A percentile compares a stretch with the other conserved stretches of the same genome.
Conservation (phyloP, 92 coral and sea anemone species). For the Bergia sp. region DNA sequence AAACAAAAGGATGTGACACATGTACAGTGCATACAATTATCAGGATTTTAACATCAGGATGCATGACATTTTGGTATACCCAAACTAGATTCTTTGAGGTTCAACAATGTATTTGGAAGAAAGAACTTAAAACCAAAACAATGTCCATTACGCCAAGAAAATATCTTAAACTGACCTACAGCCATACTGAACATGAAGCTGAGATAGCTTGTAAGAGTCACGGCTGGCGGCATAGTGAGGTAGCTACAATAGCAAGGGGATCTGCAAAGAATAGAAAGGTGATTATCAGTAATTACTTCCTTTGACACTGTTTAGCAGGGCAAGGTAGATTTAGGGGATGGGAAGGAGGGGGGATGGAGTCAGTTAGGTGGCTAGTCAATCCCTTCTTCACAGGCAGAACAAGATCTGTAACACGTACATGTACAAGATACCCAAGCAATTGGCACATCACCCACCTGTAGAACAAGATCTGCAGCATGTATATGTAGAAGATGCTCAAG, state of each 20-base stretch:
- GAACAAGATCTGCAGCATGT: slow-evolving; percentile 67
- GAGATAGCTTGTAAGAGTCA: slow-evolving; percentile 51
- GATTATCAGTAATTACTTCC: neutral
- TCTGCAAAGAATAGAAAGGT: slow-evolving; percentile 37
- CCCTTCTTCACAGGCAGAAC: no score
- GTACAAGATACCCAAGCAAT: no score
- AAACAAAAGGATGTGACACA: no score
- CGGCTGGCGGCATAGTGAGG: slow-evolving; percentile 45
- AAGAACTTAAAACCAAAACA: neutral
- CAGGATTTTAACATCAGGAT: no score
- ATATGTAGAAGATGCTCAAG: neutral
- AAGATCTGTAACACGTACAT: no score
- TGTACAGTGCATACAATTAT: no score
- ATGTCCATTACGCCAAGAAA: neutral
- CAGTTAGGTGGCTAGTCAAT: no score
- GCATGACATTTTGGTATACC: no score
- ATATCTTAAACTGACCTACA: slow-evolving; percentile 58
- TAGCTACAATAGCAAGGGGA: slow-evolving; percentile 61
- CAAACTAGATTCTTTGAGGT: neutral
- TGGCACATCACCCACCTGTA: slow-evolving; percentile 57
- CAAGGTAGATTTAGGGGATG: no score
- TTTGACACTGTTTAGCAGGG: no score
- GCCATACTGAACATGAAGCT: slow-evolving; percentile 69
- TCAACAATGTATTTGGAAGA: neutral
- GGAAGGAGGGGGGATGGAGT: no score